phyloP scores from a whole-genome alignment of 2,797 vertebrate species.

The Chelmon rostratus region DNA sequence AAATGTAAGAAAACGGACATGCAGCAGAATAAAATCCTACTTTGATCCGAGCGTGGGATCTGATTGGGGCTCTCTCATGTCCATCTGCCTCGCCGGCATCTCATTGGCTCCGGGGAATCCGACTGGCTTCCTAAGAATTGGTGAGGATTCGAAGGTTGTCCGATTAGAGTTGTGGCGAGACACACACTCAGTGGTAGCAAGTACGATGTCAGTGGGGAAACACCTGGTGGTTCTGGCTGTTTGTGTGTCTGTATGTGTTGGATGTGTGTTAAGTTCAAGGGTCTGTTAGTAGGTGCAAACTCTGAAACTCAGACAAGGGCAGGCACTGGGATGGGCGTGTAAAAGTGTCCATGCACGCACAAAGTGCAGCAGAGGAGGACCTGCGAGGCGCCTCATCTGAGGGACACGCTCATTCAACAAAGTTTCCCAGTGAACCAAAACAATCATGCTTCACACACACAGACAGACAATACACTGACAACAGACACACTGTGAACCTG shows the following conservation, averaged over 20 bases:
- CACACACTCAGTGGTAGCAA: conserved; percentile 77
- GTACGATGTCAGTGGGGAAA: conserved; percentile 57
- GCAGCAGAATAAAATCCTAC: conserved; percentile 90
- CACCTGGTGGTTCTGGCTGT: conserved; percentile 65
- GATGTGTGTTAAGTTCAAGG: conserved; percentile 72
- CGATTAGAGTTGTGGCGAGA: conserved; percentile 82
- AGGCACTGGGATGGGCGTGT: conserved; percentile 60
- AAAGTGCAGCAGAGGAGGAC: conserved; percentile 58
- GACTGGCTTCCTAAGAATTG: conserved; percentile 88
- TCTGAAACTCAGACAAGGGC: conserved; percentile 57
- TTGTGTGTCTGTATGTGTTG: conserved; percentile 55
- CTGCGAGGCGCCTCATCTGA: conserved; percentile 61
- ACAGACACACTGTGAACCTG: conserved; percentile 52
- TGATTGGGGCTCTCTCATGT: conserved; percentile 90
- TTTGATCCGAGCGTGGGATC: conserved; percentile 91
- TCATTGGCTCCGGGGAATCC: conserved; percentile 90
- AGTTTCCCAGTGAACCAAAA: conserved; percentile 73
- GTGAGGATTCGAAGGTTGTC: conserved; percentile 86
- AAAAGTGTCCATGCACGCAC: conserved; percentile 65
- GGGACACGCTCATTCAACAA: conserved; percentile 69
- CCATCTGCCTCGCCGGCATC: conserved; percentile 89
- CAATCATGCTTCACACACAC: conserved; percentile 78
- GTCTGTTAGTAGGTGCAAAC: conserved; percentile 69
- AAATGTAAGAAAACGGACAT: conserved; percentile 82
- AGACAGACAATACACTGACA: conserved; percentile 77